These are phyloP conservation scores for Chlamydotis undulata DNA, from an alignment of 2,113 vertebrate species.

Conservation along the genomic window DNA sequence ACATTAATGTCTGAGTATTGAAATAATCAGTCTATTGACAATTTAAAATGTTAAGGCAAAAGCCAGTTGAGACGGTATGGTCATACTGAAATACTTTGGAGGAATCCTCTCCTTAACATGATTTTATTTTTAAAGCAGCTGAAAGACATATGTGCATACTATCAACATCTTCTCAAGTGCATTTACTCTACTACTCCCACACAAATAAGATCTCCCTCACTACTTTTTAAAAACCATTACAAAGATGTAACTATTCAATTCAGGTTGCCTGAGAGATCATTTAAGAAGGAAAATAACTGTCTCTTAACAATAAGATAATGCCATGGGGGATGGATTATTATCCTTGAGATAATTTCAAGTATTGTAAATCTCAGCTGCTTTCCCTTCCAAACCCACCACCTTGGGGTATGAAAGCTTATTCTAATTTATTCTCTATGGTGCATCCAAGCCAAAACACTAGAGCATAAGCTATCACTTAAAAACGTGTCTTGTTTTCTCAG, in stretches of 20 bases:
- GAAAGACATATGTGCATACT: background rate
- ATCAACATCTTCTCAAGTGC: background rate
- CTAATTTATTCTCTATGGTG: background rate
- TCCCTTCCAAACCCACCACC: background rate
- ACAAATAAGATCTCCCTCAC: background rate
- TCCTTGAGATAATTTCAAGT: background rate
- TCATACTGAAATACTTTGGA: background rate
- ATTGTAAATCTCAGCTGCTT: background rate
- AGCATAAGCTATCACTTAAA: background rate
- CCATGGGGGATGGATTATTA: background rate
- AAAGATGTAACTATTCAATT: background rate
- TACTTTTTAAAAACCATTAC: slow-evolving; percentile 10
- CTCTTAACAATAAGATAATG: background rate
- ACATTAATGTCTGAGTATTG: background rate
- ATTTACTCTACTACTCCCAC: slow-evolving; percentile 2
- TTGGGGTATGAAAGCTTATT: background rate
- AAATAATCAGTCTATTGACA: background rate
- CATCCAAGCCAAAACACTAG: background rate
- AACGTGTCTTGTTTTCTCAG: background rate
- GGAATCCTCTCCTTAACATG: background rate
- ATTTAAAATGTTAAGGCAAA: background rate
- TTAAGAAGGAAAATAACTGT: background rate
- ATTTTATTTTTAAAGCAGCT: background rate
- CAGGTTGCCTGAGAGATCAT: background rate
- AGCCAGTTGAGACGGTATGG: background rate